Base-by-base conservation (phyloP, 2,797 vertebrate species). In the Coregonus suidteri region DNA sequence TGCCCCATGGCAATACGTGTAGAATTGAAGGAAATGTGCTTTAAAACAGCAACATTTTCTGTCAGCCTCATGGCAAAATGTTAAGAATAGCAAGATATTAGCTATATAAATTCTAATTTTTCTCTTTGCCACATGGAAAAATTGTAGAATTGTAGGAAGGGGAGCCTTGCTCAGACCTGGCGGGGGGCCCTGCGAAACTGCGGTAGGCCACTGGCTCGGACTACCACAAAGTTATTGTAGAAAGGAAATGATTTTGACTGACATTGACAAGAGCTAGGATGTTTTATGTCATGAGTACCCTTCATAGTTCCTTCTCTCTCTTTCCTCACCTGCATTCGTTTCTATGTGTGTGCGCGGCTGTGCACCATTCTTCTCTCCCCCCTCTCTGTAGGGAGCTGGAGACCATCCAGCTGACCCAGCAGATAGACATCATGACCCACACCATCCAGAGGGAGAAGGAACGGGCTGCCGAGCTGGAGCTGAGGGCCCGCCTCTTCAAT, bases 401-500 rank as follows among this genome's bases (percentile, higher is more conserved):
- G 47, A 80, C 94, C 51, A 93, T 93, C 74, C 93, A 91, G 75
- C 84, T 97, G 1, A 91, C 90, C 6, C 71, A 91, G 47, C 93
- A 96, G 88, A 91, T 94, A 2, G 77, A 71, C 13, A 79, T 92
- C 0, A 85, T 97, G 69, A 94, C 75, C 31, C 77, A 83, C 34
- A 91, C 89, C 34, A 91, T 98, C 0, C 1, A 89, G 47, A 87
- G 85, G 80, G 95, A 98, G 86, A 94, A 93, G 77, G 89, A 93
- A 53, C 91, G 71, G 65, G 87, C 89, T 0, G 83, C 87, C 0
- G 94, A 96, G 15, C 92, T 98, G 54, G 90, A 96, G 81, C 87
- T 93, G 80, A 96, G 93, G 88, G 89, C 93, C 72, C 89, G 94
- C 0, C 87, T 95, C 35, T 95, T 96, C 74, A 89, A 93, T 73